phyloP scores from a whole-genome alignment of 2,113 vertebrate genomes.

The Megaleporinus macrocephalus region DNA sequence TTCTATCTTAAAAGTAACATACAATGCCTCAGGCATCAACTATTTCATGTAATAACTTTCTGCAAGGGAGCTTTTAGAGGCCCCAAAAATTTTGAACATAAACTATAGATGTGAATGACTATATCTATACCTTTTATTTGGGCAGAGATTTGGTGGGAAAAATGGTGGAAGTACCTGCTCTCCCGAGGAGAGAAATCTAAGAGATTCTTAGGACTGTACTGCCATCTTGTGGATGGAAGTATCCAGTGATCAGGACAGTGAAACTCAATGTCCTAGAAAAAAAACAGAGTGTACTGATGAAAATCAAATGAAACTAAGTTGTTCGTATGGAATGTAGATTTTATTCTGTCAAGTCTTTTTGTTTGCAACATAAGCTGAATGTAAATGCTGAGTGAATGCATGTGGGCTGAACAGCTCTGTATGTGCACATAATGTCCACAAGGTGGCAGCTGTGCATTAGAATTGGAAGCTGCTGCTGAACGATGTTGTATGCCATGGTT shows the following conservation, averaged over 20 bases:
- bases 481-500: background rate
- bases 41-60: no score
- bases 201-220: constrained; percentile 5
- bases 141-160: background rate
- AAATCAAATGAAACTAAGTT: no score
- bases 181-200: background rate
- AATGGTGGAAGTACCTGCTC: background rate
- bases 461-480: background rate
- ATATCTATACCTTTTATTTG: no score
- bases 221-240: constrained; percentile 9
- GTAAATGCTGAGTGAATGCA: no score
- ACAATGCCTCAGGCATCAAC: no score
- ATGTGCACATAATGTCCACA: constrained; percentile 17
- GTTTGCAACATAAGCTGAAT: background rate
- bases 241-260: background rate
- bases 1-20: no score
- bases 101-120: no score
- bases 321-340: no score
- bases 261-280: background rate
- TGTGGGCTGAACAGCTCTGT: no score
- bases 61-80: no score
- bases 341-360: background rate
- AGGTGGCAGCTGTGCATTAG: constrained; percentile 19
- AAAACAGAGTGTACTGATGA: no score
- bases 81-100: no score